Evolutionary conservation across 2,113 vertebrate species (phyloP), one percentile per base, ranked within the genome.

Genomic region (Phaetusa simplex): DNA sequence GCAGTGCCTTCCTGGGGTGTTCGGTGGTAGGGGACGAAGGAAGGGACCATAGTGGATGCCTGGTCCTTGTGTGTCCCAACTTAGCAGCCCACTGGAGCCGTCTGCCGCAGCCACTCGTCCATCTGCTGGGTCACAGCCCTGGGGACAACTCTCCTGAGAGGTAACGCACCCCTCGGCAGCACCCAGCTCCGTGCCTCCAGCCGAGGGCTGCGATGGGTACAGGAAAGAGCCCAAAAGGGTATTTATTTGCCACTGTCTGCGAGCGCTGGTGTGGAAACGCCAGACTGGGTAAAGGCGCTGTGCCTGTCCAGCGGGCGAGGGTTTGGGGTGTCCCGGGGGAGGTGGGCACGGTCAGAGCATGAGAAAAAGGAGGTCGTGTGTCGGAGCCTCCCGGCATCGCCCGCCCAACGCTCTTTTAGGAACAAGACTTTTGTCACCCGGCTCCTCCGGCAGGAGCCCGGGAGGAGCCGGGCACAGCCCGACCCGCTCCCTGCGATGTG

Each of bases 231-330:
- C 32, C 43, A 9, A 16, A 0, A 3, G 26, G 42, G 43, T 0
- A 3, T 72, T 67, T 27, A 7, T 58, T 40, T 43, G 65, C 36
- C 18, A 0, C 29, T 18, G 0, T 4, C 30, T 23, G 36, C 14
- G 70, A n/a, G 27, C 0, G 14, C 11, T n/a, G 3, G 11, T 8
- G 50, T 45, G 55, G 79, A 70, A 62, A 84, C 1, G 22, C 6
- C 6, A 12, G 49, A 6, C 5, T 14, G 19, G 34, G 32, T 8
- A 6, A 8, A 43, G 43, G 18, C 0, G 2, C 29, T 9, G 26
- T 3, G 1, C 5, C 19, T 27, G 12, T 1, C 22, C 12, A 0
- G 3, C 1, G 2, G 12, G 49, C 0, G 11, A 30, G 29, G 52
- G 12, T 4, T 22, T 2, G 7, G 55, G 79, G 52, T 49, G 14